Evolutionary conservation across 2,797 vertebrate genomes (phyloP).

Genomic region (Carcharodon carcharias): DNA sequence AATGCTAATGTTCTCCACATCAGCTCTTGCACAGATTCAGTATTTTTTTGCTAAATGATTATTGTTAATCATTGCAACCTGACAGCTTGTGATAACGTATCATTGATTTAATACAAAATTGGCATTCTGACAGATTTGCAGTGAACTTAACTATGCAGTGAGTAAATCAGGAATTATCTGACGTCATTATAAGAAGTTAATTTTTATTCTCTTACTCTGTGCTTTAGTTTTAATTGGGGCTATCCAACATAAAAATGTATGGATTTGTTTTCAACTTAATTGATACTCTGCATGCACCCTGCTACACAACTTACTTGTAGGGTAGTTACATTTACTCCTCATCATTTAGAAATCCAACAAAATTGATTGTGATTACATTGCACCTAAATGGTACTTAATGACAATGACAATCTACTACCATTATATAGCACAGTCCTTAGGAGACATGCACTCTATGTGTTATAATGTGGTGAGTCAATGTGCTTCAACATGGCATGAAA

Average conservation of each 20-base stretch:
- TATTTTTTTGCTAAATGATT: not conserved
- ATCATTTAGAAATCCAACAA: not conserved
- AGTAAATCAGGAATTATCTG: not conserved
- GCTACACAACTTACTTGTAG: not conserved
- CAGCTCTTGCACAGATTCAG: too few species aligned
- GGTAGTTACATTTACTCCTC: not conserved
- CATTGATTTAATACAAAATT: not conserved
- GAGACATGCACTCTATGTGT: not conserved
- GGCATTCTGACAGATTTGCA: not conserved
- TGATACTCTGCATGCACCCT: not conserved
- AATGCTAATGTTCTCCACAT: not conserved
- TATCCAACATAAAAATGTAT: not conserved
- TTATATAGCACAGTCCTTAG: not conserved
- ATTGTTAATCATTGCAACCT: slow-evolving; percentile 5
- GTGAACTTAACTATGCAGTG: not conserved
- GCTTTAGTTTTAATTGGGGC: not conserved
- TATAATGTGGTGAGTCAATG: not conserved
- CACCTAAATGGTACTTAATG: not conserved
- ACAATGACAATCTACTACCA: not conserved
- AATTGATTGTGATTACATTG: not conserved
- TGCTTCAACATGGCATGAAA: not conserved
- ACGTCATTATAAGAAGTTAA: not conserved
- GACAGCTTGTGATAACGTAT: not conserved
- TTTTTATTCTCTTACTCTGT: not conserved
- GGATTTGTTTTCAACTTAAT: not conserved